Conservation (phyloP, 1,140 invertebrate genomes). For the Drosophila virilis region DNA sequence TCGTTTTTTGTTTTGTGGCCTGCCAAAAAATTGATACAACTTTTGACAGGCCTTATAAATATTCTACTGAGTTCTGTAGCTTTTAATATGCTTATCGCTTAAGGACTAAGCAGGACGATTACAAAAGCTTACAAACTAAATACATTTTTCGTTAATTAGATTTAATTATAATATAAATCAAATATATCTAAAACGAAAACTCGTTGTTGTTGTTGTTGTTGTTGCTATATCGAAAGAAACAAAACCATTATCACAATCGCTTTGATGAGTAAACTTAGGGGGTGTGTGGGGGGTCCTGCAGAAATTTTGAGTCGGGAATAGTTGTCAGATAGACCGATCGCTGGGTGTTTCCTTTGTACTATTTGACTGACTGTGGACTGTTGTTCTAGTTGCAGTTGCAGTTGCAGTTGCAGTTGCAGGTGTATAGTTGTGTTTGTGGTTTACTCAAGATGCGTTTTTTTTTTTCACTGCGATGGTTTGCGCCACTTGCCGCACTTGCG, state of each 20-base stretch:
- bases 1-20: constrained; percentile 55
- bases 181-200: constrained; percentile 60
- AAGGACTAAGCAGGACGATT: constrained; percentile 23
- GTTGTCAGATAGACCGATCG: background rate
- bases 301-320: constrained; percentile 17
- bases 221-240: constrained; percentile 70
- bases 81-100: constrained; percentile 37
- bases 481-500: constrained; percentile 70
- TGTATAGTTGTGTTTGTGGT: constrained; percentile 17
- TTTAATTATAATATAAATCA: constrained; percentile 45
- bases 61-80: constrained; percentile 27
- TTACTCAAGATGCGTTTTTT: constrained; percentile 32
- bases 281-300: constrained; percentile 8
- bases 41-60: constrained; percentile 71
- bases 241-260: constrained; percentile 84
- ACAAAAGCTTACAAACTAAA: constrained; percentile 41
- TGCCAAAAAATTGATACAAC: constrained; percentile 82
- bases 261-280: constrained; percentile 79
- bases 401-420: constrained; percentile 6
- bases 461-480: constrained; percentile 65
- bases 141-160: constrained; percentile 22
- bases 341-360: constrained; percentile 29
- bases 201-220: constrained; percentile 42
- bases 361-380: constrained; percentile 50
- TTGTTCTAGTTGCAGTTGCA: constrained; percentile 24